Evolutionary conservation across 2,888 invertebrate species (phyloP).

Genomic region (Troides oblongomaculatus): DNA sequence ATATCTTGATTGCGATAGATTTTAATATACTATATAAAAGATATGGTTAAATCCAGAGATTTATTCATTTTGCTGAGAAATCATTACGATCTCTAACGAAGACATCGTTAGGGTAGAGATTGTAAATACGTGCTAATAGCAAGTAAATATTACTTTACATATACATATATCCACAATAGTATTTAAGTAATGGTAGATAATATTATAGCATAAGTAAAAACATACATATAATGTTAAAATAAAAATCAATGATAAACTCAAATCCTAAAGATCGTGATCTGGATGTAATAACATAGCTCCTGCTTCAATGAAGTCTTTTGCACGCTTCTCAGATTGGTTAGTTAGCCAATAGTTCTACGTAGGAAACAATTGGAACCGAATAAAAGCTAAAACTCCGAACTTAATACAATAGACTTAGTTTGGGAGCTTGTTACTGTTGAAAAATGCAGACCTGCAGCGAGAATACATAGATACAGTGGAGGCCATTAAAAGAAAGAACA

Average conservation of each 20-base stretch:
- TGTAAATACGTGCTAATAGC: too few species aligned
- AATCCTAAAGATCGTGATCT: background rate
- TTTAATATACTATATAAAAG: too few species aligned
- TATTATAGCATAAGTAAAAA: too few species aligned
- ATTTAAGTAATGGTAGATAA: too few species aligned
- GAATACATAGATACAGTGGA: constrained; percentile 13
- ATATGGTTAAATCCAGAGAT: too few species aligned
- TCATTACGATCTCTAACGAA: too few species aligned
- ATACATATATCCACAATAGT: too few species aligned
- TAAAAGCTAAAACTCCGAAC: constrained; percentile 22
- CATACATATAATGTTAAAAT: too few species aligned
- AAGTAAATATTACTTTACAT: too few species aligned
- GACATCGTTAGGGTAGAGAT: too few species aligned
- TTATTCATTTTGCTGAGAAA: too few species aligned
- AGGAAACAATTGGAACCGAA: constrained; percentile 16
- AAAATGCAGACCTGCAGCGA: constrained; percentile 19
- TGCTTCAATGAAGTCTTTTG: constrained; percentile 15
- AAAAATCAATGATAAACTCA: background rate
- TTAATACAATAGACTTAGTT: constrained; percentile 22
- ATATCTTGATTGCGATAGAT: too few species aligned
- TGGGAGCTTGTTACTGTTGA: constrained; percentile 24
- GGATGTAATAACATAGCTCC: constrained; percentile 11
- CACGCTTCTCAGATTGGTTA: constrained; percentile 14
- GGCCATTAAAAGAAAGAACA: constrained; percentile 25
- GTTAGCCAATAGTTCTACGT: constrained; percentile 15